These are phyloP conservation scores for Oceanodroma leucorhoa DNA, from an alignment of 2,797 vertebrate species.

Conservation along the genomic window DNA sequence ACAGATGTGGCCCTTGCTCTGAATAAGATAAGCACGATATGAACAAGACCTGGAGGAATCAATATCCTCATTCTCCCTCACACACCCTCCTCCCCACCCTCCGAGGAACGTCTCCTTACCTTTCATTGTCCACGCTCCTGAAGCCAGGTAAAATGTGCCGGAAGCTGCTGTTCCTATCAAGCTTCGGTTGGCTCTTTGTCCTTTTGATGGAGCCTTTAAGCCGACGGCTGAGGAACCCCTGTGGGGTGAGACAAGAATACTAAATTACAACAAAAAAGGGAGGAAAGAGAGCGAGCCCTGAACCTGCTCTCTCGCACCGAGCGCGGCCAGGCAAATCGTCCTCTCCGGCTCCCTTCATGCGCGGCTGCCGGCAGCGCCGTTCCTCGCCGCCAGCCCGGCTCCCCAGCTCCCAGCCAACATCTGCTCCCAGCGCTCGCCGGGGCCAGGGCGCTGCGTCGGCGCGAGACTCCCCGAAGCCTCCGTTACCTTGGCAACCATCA, in stretches of 20 bases:
- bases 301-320: neutral
- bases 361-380: neutral
- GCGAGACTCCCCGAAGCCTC: constrained; percentile 83
- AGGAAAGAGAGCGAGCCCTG: neutral
- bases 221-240: constrained; percentile 96
- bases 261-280: neutral
- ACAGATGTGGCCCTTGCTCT: neutral
- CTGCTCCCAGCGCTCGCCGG: constrained; percentile 68
- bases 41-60: neutral
- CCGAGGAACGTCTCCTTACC: constrained; percentile 75
- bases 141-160: constrained; percentile 95
- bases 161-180: constrained; percentile 98
- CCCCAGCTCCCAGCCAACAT: constrained; percentile 72
- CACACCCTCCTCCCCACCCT: neutral
- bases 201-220: constrained; percentile 98
- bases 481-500: constrained; percentile 90
- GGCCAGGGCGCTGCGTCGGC: constrained; percentile 75
- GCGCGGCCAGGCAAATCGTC: neutral
- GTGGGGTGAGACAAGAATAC: constrained; percentile 68
- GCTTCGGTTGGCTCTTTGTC: constrained; percentile 98
- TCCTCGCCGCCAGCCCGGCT: constrained; percentile 58
- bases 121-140: constrained; percentile 93
- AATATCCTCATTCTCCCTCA: neutral
- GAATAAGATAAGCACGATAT: neutral
- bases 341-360: neutral